Evolutionary conservation across 2,113 vertebrate genomes (phyloP), one percentile per base, ranked within the genome.

Genomic region (Burhinus bistriatus): DNA sequence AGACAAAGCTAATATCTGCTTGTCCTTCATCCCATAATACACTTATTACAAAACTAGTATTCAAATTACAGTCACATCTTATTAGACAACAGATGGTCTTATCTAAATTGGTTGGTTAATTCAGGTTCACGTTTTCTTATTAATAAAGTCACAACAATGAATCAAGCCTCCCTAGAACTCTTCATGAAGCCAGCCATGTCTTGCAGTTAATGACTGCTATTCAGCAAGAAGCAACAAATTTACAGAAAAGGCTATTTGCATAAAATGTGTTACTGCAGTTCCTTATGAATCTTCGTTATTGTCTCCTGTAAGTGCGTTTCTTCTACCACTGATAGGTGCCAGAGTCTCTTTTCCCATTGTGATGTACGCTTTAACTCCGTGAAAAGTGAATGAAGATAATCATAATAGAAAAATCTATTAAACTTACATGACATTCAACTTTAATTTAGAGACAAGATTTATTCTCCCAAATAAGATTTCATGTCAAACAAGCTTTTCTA

Each of bases 1-100:
- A 93, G 70, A 89, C 66, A 95, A 57, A 93, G 45, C 83, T 94
- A 91, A 73, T 93, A 92, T 96, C 92, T 92, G 51, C 62, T 81
- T 96, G 93, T 96, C 88, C 79, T 93, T 96, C 85, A 96, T 93
- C 34, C 42, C 78, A 23, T 91, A 96, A 95, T 66, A 87, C 21
- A 88, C 62, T 90, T 97, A 85, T 76, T 93, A 95, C 66, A 83
- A 96, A 96, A 76, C 12, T 15, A 83, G 58, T 87, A 73, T 80
- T 93, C 93, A 94, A 65, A 95, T 94, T 90, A 93, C 77, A 94
- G 91, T 94, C 94, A 83, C 84, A 95, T 89, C 79, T 91, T 95
- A 95, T 95, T 96, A 95, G 78, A 95, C 84, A 95, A 95, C 89
- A 93, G 95, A 96, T 90, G 81, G 95, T 95, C 93, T 90, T 97